Evolutionary conservation across 2,888 invertebrate species (phyloP).

Genomic region (Cephalotes varians): DNA sequence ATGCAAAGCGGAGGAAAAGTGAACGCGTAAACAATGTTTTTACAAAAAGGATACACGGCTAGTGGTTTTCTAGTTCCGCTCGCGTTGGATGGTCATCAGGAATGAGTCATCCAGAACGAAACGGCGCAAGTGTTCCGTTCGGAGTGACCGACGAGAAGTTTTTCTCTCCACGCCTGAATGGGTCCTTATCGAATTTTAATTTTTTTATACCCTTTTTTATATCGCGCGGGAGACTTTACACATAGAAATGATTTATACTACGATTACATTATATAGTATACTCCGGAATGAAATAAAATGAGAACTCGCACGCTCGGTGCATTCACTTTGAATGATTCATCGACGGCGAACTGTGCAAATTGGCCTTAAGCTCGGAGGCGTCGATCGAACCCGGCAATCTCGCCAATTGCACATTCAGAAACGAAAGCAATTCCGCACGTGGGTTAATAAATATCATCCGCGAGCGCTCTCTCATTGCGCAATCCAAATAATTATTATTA

Average conservation of each 20-base stretch:
- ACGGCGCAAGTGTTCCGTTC: conserved; percentile 6
- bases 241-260: conserved; percentile 4
- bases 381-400: conserved; percentile 65
- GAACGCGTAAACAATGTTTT: conserved; percentile 28
- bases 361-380: conserved; percentile 38
- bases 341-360: conserved; percentile 15
- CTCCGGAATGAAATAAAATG: conserved; percentile 2
- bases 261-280: not conserved
- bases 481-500: conserved; percentile 42
- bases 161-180: not conserved
- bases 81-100: not conserved
- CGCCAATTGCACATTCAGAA: conserved; percentile 64
- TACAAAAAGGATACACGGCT: not conserved
- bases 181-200: not conserved
- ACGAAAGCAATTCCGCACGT: conserved; percentile 40
- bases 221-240: not conserved
- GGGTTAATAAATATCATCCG: conserved; percentile 47
- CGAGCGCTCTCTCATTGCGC: conserved; percentile 28
- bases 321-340: conserved; percentile 38
- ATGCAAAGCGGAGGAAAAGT: conserved; percentile 24
- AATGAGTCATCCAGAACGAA: conserved; percentile 25
- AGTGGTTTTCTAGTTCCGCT: conserved; percentile 29
- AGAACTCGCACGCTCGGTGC: conserved; percentile 3
- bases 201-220: not conserved
- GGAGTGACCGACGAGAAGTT: conserved; percentile 27